Evolutionary conservation across 2,888 invertebrate genomes (phyloP), one percentile per base, ranked within the genome.

Genomic region (Thymelicus lineola): DNA sequence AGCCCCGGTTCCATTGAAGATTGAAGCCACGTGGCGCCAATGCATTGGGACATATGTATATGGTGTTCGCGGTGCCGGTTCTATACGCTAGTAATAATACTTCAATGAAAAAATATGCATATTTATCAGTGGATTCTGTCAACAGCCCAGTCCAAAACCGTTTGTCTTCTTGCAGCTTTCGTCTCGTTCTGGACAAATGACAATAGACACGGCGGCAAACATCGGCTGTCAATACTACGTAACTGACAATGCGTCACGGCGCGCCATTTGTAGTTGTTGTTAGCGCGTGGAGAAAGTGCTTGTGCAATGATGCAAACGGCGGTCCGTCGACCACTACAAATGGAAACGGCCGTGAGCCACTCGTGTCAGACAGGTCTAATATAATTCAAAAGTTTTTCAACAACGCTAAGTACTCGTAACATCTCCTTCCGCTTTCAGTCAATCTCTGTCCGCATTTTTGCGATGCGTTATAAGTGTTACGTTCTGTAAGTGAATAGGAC

Each of bases 221-320:
- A 59, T 50, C 50, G 67, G 20, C 64, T 60, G 62, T 72, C 68
- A 73, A 71, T 74, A 73, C 71, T 75, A 85, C 83, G 82, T 85
- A 86, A 86, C 69, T 57, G 15, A 64, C 48, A 62, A 62, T 62
- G 79, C 82, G 84, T 83, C 84, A 83, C 77, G 74, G 71, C 69
- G 63, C 63, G 68, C 67, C 77, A 75, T 82, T 82, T 80, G 76
- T 79, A 76, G 78, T 76, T 76, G 79, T 76, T 72, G 79, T 82
- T 81, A 79, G 73, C 77, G 75, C 77, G 78, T 80, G 87, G 93
- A 88, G 93, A 93, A 93, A 93, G 93, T 90, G 79, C 80, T 92
- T 92, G 84, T 88, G 87, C 86, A 92, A 93, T 85, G 80, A 80
- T 88, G 90, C 88, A 86, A 83, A 76, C 77, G 77, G 81, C 76